A percentile compares a stretch with the other conserved stretches of the same genome.
Conservation (phyloP, 92 coral and sea anemone species). For the Ricordea florida region DNA sequence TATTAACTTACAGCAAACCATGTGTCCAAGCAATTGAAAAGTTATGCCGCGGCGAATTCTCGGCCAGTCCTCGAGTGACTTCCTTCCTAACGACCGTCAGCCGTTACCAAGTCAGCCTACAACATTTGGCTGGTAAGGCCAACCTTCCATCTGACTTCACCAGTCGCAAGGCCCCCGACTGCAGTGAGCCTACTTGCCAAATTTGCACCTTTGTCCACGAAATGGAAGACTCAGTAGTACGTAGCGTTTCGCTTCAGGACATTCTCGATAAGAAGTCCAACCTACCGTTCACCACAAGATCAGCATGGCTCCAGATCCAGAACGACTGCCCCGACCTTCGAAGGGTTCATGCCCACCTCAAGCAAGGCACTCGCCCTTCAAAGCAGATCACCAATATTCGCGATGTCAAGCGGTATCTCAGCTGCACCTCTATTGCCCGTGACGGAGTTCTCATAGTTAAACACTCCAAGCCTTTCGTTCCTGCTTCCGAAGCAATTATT, state of each 20-base stretch:
- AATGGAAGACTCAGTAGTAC: conserved; percentile 52
- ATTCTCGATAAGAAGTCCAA: neutral
- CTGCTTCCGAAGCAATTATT: conserved; percentile 15
- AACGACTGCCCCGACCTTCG: conserved; percentile 46
- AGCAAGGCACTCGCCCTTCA: conserved; percentile 51
- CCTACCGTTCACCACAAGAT: conserved; percentile 23
- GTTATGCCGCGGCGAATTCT: conserved; percentile 49
- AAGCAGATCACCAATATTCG: conserved; percentile 18
- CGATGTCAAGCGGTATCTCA: conserved; percentile 32
- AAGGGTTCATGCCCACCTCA: conserved; percentile 39
- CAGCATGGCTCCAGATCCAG: conserved; percentile 56
- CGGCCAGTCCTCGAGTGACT: conserved; percentile 61
- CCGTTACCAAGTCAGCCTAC: conserved; percentile 52
- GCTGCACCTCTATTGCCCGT: conserved; percentile 22
- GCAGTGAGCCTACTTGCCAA: conserved; percentile 45
- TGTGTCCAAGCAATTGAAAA: conserved; percentile 64
- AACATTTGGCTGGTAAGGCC: conserved; percentile 53
- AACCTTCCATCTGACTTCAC: conserved; percentile 66
- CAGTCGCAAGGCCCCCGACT: conserved; percentile 63
- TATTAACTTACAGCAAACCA: conserved; percentile 58
- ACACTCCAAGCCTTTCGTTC: conserved; percentile 9
- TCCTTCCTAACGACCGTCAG: conserved; percentile 57
- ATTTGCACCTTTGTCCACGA: conserved; percentile 40
- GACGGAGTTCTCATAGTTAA: conserved; percentile 56
- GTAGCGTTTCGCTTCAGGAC: conserved; percentile 43